phyloP scores from a whole-genome alignment of 2,797 vertebrate species.

The Falco concolor region DNA sequence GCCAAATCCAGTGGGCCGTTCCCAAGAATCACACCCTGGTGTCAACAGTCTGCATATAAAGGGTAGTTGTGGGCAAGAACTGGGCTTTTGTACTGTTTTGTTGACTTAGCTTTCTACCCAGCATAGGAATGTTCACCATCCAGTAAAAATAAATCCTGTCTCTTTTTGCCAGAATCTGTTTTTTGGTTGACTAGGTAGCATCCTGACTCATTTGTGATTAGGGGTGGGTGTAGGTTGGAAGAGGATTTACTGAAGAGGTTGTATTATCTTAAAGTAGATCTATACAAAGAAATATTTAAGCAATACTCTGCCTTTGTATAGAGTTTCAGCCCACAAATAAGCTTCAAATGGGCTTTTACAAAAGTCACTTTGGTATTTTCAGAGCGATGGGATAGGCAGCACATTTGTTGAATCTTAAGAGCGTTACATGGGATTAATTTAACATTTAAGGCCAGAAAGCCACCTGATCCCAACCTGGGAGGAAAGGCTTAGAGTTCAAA shows the following conservation, averaged over 20 bases:
- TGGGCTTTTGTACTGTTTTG: constrained; percentile 24
- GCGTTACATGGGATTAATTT: background rate
- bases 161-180: constrained; percentile 9
- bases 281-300: constrained; percentile 42
- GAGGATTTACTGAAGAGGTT: constrained; percentile 48
- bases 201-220: constrained; percentile 57
- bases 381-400: background rate
- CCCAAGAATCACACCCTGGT: constrained; percentile 32
- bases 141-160: constrained; percentile 25
- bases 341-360: background rate
- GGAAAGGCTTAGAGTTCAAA: background rate
- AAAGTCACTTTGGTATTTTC: background rate
- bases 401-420: background rate
- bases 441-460: background rate
- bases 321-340: background rate
- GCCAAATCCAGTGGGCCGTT: background rate
- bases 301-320: constrained; percentile 29
- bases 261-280: constrained; percentile 33
- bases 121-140: constrained; percentile 37
- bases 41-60: constrained; percentile 22
- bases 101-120: constrained; percentile 57
- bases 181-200: constrained; percentile 47
- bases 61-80: constrained; percentile 2
- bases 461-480: background rate
- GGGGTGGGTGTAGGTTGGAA: constrained; percentile 11